Conservation (phyloP, 2,888 invertebrate species). For the Ommatoiulus sabulosus region DNA sequence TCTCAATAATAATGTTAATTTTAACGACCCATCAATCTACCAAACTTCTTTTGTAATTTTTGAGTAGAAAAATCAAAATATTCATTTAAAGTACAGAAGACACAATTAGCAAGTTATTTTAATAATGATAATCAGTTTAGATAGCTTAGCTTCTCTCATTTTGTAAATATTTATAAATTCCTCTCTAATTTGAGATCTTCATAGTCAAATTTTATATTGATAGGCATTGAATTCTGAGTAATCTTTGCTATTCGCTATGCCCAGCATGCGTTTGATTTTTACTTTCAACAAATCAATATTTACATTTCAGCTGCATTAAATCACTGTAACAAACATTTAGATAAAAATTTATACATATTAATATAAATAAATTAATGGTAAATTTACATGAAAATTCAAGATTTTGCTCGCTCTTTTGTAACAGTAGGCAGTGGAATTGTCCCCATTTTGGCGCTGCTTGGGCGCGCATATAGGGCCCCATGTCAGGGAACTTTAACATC, state of each 20-base stretch:
- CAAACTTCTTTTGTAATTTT: background rate
- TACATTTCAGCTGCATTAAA: slow-evolving; percentile 17
- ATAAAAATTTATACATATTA: slow-evolving; percentile 32
- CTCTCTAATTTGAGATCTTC: background rate
- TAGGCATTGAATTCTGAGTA: background rate
- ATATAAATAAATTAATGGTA: slow-evolving; percentile 1
- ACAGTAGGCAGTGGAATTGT: too few species aligned
- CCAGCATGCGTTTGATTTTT: slow-evolving; percentile 1
- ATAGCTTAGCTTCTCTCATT: background rate
- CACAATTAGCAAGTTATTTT: too few species aligned
- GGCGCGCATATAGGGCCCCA: too few species aligned
- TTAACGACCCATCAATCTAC: too few species aligned
- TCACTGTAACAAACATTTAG: background rate
- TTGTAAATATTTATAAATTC: too few species aligned
- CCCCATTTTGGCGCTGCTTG: too few species aligned
- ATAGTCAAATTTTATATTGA: background rate
- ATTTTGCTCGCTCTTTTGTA: background rate
- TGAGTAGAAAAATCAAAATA: background rate
- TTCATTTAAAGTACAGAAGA: background rate
- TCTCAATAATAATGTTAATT: too few species aligned
- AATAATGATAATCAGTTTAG: too few species aligned
- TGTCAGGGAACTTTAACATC: too few species aligned
- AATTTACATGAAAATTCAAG: background rate
- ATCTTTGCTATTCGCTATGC: background rate
- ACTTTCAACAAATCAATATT: background rate